Conservation (phyloP, 2,797 vertebrate genomes). For the Coregonus ussuriensis region DNA sequence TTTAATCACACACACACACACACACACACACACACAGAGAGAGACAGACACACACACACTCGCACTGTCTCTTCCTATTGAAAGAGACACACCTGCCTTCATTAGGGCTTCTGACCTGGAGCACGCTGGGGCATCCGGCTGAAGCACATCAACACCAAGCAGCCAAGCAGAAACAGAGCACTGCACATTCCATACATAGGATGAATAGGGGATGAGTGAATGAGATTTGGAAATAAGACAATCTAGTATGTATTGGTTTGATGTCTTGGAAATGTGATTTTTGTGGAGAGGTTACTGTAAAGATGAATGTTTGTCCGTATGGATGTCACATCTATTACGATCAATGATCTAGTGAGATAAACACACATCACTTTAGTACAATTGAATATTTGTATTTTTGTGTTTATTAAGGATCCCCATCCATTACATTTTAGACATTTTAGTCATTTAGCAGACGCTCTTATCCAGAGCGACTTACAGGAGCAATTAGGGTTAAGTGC, state of each 20-base stretch:
- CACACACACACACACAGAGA: constrained; percentile 10
- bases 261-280: too few species aligned
- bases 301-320: too few species aligned
- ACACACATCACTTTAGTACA: neutral
- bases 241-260: too few species aligned
- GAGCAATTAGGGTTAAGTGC: too few species aligned
- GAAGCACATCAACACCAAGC: constrained; percentile 51
- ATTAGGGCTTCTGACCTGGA: constrained; percentile 39
- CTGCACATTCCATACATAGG: constrained; percentile 15
- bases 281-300: too few species aligned
- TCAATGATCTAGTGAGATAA: neutral
- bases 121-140: constrained; percentile 29
- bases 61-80: neutral
- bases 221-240: too few species aligned
- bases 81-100: constrained; percentile 48
- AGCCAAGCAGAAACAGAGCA: constrained; percentile 47
- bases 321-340: neutral
- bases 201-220: neutral
- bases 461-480: too few species aligned
- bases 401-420: too few species aligned
- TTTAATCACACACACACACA: constrained; percentile 1
- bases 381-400: neutral
- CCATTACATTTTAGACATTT: too few species aligned
- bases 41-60: neutral
- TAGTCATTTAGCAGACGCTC: too few species aligned